A percentile compares a stretch with the other conserved stretches of the same genome.
These are phyloP conservation scores for Anthopleura sola DNA, from an alignment of 64 coral and sea anemone genomes.

Conservation along the genomic window DNA sequence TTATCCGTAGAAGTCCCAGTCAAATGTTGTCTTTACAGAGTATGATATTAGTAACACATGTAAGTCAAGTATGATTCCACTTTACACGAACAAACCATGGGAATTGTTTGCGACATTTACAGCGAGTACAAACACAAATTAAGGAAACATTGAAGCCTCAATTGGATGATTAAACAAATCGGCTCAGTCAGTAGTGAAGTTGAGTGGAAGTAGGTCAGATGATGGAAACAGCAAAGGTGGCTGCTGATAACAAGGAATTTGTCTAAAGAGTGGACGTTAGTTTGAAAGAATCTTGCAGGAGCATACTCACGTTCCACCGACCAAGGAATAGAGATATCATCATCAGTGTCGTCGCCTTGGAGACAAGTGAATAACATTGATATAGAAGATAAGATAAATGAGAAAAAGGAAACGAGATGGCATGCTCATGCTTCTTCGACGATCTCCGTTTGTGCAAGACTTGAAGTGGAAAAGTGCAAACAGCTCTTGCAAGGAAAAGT, in stretches of 20 bases:
- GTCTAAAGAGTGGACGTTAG: not conserved
- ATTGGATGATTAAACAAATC: not conserved
- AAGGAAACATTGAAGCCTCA: too few species aligned
- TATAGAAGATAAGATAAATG: not conserved
- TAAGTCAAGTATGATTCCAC: too few species aligned
- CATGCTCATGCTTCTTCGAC: not conserved
- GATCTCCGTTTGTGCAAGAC: not conserved
- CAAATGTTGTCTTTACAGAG: too few species aligned
- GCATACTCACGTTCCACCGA: constrained; percentile 70
- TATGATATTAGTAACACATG: too few species aligned
- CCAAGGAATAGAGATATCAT: constrained; percentile 73
- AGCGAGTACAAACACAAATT: too few species aligned
- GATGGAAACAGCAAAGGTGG: not conserved
- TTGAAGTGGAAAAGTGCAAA: not conserved
- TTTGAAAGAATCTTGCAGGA: not conserved
- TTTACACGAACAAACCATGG: too few species aligned
- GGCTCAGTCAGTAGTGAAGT: not conserved
- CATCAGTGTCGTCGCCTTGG: constrained; percentile 69
- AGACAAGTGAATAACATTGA: not conserved
- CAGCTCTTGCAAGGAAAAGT: not conserved
- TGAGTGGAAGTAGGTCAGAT: not conserved
- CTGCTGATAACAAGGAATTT: not conserved
- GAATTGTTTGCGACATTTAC: too few species aligned
- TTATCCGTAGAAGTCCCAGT: too few species aligned
- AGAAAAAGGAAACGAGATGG: not conserved